Percentiles rank a stretch among this genome's conserved stretches.
phyloP scores from a whole-genome alignment of 1,140 invertebrate species.

The Zaprionus kolodkinae region DNA sequence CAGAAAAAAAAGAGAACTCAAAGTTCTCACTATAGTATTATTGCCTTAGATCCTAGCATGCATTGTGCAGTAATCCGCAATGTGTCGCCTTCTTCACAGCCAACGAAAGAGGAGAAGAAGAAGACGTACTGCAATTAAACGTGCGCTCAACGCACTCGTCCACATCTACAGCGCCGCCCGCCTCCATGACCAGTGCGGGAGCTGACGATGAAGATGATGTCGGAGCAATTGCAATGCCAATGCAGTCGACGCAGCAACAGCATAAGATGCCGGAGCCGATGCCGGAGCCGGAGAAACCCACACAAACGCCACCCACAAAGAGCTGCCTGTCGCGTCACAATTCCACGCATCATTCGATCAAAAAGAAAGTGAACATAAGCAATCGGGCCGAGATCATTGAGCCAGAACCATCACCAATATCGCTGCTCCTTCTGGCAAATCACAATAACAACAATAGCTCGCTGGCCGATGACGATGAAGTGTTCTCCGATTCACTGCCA shows the following conservation, averaged over 20 bases:
- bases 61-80: conserved; percentile 5
- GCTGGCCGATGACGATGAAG: conserved; percentile 84
- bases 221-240: conserved; percentile 9
- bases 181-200: conserved; percentile 68
- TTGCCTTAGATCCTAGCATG: background rate
- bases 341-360: conserved; percentile 78
- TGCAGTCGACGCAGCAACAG: conserved; percentile 18
- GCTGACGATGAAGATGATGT: conserved; percentile 50
- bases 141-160: conserved; percentile 64
- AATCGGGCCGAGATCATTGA: conserved; percentile 80
- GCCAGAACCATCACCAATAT: conserved; percentile 58
- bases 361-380: conserved; percentile 82
- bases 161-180: conserved; percentile 68
- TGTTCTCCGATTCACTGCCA: conserved; percentile 84
- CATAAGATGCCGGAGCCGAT: conserved; percentile 41
- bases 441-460: conserved; percentile 64
- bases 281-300: conserved; percentile 5
- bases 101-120: conserved; percentile 26
- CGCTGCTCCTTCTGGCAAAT: conserved; percentile 46
- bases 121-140: background rate
- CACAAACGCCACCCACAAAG: conserved; percentile 58
- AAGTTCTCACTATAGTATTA: background rate
- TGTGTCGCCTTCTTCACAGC: conserved; percentile 35
- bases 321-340: conserved; percentile 79
- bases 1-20: too few relatives aligned